Percentiles rank a stretch among this genome's conserved stretches.
phyloP scores from a whole-genome alignment of 2,888 invertebrate genomes.

The Timema podura region DNA sequence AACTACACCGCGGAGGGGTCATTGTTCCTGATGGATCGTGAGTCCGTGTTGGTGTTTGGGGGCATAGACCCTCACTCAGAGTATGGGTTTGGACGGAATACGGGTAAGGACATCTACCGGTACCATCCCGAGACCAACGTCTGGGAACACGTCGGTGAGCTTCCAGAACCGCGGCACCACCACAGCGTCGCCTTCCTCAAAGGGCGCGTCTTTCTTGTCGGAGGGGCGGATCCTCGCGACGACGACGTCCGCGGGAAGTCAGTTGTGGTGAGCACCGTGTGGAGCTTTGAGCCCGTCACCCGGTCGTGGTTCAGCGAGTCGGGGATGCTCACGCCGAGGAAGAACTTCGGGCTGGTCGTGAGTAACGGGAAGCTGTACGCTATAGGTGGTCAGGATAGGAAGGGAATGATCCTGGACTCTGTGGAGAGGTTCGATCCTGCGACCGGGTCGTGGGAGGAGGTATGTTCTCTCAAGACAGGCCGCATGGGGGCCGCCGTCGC shows the following conservation, averaged over 20 bases:
- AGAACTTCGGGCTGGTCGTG: constrained; percentile 66
- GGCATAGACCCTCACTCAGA: constrained; percentile 62
- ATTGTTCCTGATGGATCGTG: constrained; percentile 54
- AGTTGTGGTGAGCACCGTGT: constrained; percentile 58
- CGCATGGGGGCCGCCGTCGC: constrained; percentile 59
- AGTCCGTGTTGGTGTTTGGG: constrained; percentile 63
- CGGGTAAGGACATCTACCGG: constrained; percentile 56
- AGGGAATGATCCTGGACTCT: constrained; percentile 58
- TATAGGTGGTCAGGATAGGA: constrained; percentile 65
- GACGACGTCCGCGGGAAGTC: constrained; percentile 54
- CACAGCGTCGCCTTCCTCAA: constrained; percentile 61
- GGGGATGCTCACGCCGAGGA: constrained; percentile 56
- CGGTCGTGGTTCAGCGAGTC: constrained; percentile 62
- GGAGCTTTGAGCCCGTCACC: constrained; percentile 64
- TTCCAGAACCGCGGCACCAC: constrained; percentile 67
- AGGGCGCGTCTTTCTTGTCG: constrained; percentile 61
- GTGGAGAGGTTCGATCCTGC: constrained; percentile 59
- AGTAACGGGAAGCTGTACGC: constrained; percentile 63
- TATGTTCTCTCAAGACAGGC: constrained; percentile 55
- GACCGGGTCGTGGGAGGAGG: constrained; percentile 55
- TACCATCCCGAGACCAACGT: constrained; percentile 53
- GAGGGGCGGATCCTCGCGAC: constrained; percentile 62
- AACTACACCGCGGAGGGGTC: constrained; percentile 51
- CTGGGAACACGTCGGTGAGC: constrained; percentile 63
- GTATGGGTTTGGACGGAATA: constrained; percentile 54